Conservation (phyloP, 2,888 invertebrate species). For the Cephus pulcher region DNA sequence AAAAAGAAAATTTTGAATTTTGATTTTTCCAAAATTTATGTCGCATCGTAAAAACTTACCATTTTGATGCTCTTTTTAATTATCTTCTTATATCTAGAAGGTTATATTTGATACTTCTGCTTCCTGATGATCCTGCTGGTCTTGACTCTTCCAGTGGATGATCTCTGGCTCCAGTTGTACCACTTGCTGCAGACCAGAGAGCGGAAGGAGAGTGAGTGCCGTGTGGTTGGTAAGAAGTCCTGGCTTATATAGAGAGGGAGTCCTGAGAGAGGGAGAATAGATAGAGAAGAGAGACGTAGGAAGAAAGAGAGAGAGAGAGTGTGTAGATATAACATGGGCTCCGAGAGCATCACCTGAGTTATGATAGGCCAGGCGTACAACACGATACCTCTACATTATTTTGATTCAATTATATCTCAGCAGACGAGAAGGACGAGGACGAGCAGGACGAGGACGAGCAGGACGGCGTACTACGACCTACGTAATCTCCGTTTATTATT, state of each 20-base stretch:
- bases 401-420: constrained; percentile 60
- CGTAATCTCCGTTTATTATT: constrained; percentile 55
- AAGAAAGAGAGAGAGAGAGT: background rate
- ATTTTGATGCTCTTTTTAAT: background rate
- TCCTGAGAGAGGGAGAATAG: constrained; percentile 22
- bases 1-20: too few relatives aligned
- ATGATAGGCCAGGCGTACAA: constrained; percentile 59
- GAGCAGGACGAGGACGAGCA: background rate
- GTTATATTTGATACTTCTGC: background rate
- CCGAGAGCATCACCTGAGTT: constrained; percentile 55
- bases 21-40: background rate
- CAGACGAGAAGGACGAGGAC: constrained; percentile 27
- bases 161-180: background rate
- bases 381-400: constrained; percentile 62
- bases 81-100: background rate
- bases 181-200: background rate
- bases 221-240: background rate
- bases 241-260: constrained; percentile 5
- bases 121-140: background rate
- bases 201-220: background rate
- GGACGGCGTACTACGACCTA: constrained; percentile 31
- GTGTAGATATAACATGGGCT: background rate
- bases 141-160: background rate
- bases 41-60: background rate
- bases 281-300: constrained; percentile 14